Evolutionary conservation across 2,113 vertebrate species (phyloP).

Genomic region (Siniperca knerii): DNA sequence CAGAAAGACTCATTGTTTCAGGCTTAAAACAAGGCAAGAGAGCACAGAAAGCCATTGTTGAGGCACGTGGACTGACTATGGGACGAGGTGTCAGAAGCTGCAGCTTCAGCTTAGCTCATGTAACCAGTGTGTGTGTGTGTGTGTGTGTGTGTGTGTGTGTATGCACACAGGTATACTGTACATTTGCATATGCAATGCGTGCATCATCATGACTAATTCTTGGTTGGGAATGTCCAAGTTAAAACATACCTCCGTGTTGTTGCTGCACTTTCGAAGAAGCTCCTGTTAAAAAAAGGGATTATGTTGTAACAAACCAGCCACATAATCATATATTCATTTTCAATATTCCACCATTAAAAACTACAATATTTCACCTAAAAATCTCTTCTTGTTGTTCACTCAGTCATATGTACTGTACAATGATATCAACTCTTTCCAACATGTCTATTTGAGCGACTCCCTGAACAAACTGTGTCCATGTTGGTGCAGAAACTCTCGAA

Average conservation of each 20-base stretch:
- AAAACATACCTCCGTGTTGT: conserved; percentile 85
- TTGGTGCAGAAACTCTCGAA: not conserved
- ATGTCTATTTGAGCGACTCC: not conserved
- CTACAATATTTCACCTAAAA: not conserved
- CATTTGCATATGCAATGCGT: not conserved
- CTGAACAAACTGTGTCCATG: not conserved
- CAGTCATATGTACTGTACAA: not conserved
- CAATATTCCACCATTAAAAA: not conserved
- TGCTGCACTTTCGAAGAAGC: conserved; percentile 83
- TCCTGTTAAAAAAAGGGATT: conserved; percentile 75
- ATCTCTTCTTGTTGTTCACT: not conserved
- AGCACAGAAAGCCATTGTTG: conserved; percentile 58
- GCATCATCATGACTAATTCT: not conserved
- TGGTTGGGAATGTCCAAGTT: not conserved
- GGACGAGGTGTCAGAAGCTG: conserved; percentile 17
- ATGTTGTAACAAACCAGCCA: not conserved
- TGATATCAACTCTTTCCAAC: not conserved
- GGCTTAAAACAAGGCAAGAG: not conserved
- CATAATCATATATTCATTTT: not conserved
- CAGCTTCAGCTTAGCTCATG: conserved; percentile 1
- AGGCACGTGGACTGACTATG: conserved; percentile 2
- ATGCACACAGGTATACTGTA: not conserved
- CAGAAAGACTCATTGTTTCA: conserved; percentile 63
- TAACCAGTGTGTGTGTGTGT: not conserved
- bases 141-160: not conserved